A percentile compares a stretch with the other conserved stretches of the same genome.
Evolutionary conservation across 2,113 vertebrate genomes (phyloP).

Genomic region (Himantopus leucocephalus): DNA sequence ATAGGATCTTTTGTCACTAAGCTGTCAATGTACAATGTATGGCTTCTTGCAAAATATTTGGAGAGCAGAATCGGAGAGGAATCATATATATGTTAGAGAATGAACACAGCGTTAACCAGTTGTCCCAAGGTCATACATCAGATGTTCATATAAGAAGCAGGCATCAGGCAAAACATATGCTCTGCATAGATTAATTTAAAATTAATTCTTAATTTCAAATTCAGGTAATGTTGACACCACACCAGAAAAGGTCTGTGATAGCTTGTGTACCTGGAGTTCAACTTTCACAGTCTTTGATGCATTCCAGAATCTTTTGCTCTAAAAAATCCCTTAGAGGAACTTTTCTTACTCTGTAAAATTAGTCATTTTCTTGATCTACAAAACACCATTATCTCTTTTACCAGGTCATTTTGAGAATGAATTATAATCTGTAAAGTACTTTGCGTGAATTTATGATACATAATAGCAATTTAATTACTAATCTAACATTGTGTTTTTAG

Average conservation of each 20-base stretch:
- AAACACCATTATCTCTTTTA: neutral
- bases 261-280: neutral
- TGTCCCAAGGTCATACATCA: neutral
- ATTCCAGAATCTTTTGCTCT: neutral
- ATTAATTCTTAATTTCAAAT: neutral
- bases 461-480: neutral
- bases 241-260: neutral
- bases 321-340: neutral
- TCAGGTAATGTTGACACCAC: neutral
- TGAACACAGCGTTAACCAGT: neutral
- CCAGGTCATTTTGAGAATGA: neutral
- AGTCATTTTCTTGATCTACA: neutral
- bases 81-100: neutral
- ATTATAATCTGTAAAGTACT: neutral
- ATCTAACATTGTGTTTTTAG: neutral
- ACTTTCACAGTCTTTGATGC: neutral
- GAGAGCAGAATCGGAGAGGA: neutral
- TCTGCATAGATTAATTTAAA: neutral
- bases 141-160: neutral
- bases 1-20: neutral
- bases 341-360: neutral
- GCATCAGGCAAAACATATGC: neutral
- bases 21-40: neutral
- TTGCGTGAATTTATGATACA: neutral
- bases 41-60: neutral